Conservation (phyloP, 2,797 vertebrate species). For the Chromis chromis region DNA sequence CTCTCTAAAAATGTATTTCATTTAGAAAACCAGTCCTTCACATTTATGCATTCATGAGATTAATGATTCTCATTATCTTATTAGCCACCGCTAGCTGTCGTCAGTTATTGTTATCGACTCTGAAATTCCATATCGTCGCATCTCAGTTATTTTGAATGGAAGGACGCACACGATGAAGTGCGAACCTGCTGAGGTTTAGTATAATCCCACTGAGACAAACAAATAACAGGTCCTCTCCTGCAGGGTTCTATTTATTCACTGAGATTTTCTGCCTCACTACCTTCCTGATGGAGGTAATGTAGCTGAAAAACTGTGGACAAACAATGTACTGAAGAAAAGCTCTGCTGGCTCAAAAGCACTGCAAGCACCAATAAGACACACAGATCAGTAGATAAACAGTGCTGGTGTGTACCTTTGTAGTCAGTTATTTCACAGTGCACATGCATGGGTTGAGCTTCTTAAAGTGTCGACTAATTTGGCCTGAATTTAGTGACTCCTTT, state of each 20-base stretch:
- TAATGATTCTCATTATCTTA: neutral
- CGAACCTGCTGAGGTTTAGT: slow-evolving; percentile 8
- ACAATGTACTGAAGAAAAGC: slow-evolving; percentile 8
- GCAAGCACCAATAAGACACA: neutral
- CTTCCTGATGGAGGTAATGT: slow-evolving; percentile 15
- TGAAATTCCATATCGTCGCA: neutral
- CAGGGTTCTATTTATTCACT: slow-evolving; percentile 17
- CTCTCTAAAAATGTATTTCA: too few species aligned
- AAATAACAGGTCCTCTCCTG: slow-evolving; percentile 1
- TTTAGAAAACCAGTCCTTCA: too few species aligned
- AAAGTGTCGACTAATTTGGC: neutral
- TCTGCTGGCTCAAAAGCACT: neutral
- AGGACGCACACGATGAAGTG: neutral
- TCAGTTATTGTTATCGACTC: neutral
- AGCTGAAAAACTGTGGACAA: neutral
- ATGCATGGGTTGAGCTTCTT: neutral
- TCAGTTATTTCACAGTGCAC: too few species aligned
- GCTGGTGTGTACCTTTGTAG: neutral
- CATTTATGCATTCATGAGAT: too few species aligned
- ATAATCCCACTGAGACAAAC: neutral
- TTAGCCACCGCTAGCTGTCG: neutral
- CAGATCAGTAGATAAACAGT: neutral
- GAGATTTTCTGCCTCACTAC: slow-evolving; percentile 7
- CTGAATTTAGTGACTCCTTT: neutral
- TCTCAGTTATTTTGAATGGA: neutral